Conservation (phyloP, 2,888 invertebrate genomes). For the Vandiemenella viatica region DNA sequence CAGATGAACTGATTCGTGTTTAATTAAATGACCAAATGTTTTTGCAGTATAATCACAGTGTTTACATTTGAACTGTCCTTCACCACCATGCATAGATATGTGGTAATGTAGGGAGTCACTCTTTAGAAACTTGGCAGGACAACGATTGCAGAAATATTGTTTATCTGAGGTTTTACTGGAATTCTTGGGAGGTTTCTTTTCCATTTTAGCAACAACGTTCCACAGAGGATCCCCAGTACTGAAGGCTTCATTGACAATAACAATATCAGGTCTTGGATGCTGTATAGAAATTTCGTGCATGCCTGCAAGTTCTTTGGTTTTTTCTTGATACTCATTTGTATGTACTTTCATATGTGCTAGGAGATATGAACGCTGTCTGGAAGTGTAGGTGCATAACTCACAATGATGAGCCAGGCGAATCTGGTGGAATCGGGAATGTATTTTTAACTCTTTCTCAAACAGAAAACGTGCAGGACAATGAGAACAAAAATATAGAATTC, state of each 20-base stretch:
- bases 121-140: slow-evolving; percentile 61
- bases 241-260: slow-evolving; percentile 32
- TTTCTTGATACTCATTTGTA: slow-evolving; percentile 29
- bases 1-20: slow-evolving; percentile 39
- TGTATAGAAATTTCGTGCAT: slow-evolving; percentile 47
- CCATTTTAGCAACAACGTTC: slow-evolving; percentile 28
- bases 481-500: slow-evolving; percentile 51
- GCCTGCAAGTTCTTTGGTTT: slow-evolving; percentile 50
- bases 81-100: slow-evolving; percentile 46
- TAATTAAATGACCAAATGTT: slow-evolving; percentile 48
- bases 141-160: slow-evolving; percentile 39
- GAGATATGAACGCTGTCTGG: slow-evolving; percentile 51
- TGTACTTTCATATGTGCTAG: slow-evolving; percentile 57
- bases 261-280: slow-evolving; percentile 45
- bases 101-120: slow-evolving; percentile 54
- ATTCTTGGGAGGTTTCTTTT: not conserved
- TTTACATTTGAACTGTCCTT: slow-evolving; percentile 48
- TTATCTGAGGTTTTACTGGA: slow-evolving; percentile 15
- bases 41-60: slow-evolving; percentile 56
- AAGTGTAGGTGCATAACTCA: slow-evolving; percentile 61
- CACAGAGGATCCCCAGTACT: slow-evolving; percentile 28
- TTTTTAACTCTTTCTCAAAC: slow-evolving; percentile 50
- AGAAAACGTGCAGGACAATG: slow-evolving; percentile 65
- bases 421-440: slow-evolving; percentile 57
- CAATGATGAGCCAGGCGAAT: slow-evolving; percentile 49